These are phyloP conservation scores for Alauda arvensis DNA, from an alignment of 2,797 vertebrate species.

Conservation along the genomic window DNA sequence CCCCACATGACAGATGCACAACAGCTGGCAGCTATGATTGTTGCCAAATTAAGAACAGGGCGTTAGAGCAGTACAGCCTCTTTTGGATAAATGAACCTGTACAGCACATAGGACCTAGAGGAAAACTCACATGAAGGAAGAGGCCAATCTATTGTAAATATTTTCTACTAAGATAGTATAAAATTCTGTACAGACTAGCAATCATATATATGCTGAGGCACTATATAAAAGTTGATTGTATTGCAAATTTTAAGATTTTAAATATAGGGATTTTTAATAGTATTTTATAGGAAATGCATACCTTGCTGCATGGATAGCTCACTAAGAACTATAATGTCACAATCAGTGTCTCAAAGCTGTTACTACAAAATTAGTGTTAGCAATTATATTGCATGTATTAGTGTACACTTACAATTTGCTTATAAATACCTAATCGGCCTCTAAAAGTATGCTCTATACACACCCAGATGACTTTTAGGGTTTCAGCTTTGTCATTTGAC, in stretches of 20 bases:
- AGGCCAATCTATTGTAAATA: conserved; percentile 53
- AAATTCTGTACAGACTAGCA: conserved; percentile 55
- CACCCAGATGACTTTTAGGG: conserved; percentile 19
- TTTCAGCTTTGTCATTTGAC: conserved; percentile 55
- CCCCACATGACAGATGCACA: conserved; percentile 96
- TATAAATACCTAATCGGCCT: conserved; percentile 50
- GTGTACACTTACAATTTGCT: conserved; percentile 65
- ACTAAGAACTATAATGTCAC: conserved; percentile 58
- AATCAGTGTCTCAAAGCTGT: conserved; percentile 64
- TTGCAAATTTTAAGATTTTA: conserved; percentile 68
- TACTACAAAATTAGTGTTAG: conserved; percentile 63
- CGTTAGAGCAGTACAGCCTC: conserved; percentile 57
- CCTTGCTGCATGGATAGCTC: conserved; percentile 89
- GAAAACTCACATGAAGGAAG: conserved; percentile 13
- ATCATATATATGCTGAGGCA: conserved; percentile 33
- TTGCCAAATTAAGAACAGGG: conserved; percentile 90
- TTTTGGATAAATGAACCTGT: background rate
- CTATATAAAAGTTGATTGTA: conserved; percentile 47
- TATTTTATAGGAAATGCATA: conserved; percentile 78
- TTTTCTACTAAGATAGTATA: conserved; percentile 54
- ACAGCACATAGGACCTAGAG: background rate
- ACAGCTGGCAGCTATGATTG: conserved; percentile 94
- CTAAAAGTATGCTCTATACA: conserved; percentile 37
- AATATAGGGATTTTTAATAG: conserved; percentile 67
- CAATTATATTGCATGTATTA: conserved; percentile 75